These are phyloP conservation scores for Chiroxiphia lanceolata DNA, from an alignment of 2,797 vertebrate species.

Conservation along the genomic window DNA sequence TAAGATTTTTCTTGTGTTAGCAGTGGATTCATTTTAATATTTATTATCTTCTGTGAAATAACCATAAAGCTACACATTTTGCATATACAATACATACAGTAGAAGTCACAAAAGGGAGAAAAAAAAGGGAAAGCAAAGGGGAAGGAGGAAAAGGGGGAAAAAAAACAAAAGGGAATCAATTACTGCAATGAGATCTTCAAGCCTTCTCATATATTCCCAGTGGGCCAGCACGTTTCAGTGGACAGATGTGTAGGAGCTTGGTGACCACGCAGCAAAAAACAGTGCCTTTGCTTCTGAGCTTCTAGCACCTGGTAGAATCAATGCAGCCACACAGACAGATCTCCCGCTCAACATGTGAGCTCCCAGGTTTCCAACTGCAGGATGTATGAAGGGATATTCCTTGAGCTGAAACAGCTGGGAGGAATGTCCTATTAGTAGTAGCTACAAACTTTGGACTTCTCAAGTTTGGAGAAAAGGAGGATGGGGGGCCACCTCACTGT, in stretches of 20 bases:
- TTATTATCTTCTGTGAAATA: neutral
- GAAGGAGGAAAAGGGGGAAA: neutral
- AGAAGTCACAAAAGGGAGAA: neutral
- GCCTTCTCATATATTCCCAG: neutral
- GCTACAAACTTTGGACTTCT: neutral
- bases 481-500: too few relatives aligned
- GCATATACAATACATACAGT: too few relatives aligned
- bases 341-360: neutral
- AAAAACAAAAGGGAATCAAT: neutral
- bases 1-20: neutral
- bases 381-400: neutral
- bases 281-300: neutral
- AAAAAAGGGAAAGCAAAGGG: neutral
- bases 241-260: neutral
- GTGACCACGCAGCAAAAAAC: neutral
- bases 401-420: neutral
- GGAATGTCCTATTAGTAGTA: neutral
- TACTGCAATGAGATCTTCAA: neutral
- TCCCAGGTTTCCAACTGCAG: neutral
- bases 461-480: neutral
- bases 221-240: neutral
- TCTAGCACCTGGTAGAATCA: neutral
- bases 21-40: neutral
- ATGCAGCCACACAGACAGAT: neutral
- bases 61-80: neutral